Evolutionary conservation across 1,140 invertebrate genomes (phyloP).

Genomic region (Drosophila grimshawi): DNA sequence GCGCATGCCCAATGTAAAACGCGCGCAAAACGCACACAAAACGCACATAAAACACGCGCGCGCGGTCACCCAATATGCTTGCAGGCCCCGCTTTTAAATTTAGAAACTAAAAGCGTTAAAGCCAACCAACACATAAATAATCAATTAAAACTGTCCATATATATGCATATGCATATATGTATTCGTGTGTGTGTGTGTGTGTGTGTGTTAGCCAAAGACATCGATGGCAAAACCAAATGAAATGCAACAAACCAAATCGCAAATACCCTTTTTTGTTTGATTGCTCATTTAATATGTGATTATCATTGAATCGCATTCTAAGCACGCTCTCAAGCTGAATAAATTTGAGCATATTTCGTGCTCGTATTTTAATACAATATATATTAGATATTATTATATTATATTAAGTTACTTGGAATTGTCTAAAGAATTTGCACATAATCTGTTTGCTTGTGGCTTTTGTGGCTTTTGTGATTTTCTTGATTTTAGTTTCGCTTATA

Average conservation of each 20-base stretch:
- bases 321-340: too few relatives aligned
- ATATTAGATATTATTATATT: too few relatives aligned
- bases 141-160: constrained; percentile 48
- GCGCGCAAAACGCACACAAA: constrained; percentile 46
- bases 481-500: too few relatives aligned
- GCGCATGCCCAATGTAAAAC: constrained; percentile 65
- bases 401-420: too few relatives aligned
- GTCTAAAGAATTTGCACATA: too few relatives aligned
- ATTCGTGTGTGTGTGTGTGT: background rate
- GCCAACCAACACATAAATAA: constrained; percentile 65
- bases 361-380: too few relatives aligned
- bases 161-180: background rate
- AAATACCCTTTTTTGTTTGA: background rate
- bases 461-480: too few relatives aligned
- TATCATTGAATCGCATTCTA: too few relatives aligned
- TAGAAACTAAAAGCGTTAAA: constrained; percentile 70
- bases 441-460: too few relatives aligned
- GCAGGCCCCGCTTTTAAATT: constrained; percentile 39
- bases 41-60: constrained; percentile 62
- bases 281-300: too few relatives aligned
- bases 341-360: too few relatives aligned
- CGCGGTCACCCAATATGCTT: background rate
- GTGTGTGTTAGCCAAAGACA: constrained; percentile 1
- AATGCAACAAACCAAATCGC: background rate
- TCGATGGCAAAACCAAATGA: background rate